phyloP scores from a whole-genome alignment of 2,888 invertebrate genomes.

The Drosophila anomalata region DNA sequence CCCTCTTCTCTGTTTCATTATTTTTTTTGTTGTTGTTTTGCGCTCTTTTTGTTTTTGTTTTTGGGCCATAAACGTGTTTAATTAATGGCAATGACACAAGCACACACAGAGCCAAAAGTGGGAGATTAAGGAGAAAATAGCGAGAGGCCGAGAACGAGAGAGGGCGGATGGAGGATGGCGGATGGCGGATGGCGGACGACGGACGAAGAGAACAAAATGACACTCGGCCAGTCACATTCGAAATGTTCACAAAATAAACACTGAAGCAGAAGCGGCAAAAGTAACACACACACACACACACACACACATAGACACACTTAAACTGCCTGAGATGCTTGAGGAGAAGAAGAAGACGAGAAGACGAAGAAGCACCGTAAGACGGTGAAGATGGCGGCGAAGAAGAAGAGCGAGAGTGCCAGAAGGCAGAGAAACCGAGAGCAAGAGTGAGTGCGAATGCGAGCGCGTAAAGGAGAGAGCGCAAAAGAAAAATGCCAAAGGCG shows the following conservation, averaged over 20 bases:
- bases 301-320: constrained; percentile 20
- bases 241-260: constrained; percentile 76
- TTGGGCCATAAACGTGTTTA: constrained; percentile 69
- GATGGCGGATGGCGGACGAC: neutral
- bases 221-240: constrained; percentile 66
- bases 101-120: constrained; percentile 41
- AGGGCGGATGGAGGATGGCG: neutral
- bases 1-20: neutral
- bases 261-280: constrained; percentile 64
- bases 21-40: constrained; percentile 4
- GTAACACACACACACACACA: constrained; percentile 42
- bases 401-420: constrained; percentile 4
- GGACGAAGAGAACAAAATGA: constrained; percentile 53
- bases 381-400: constrained; percentile 12
- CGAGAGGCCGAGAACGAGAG: constrained; percentile 4
- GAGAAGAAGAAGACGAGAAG: constrained; percentile 17
- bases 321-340: constrained; percentile 27
- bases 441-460: constrained; percentile 7
- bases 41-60: constrained; percentile 12
- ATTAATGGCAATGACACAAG: constrained; percentile 73
- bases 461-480: constrained; percentile 34
- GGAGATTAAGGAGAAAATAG: constrained; percentile 29
- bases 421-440: neutral
- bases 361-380: constrained; percentile 3
- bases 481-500: constrained; percentile 64